phyloP scores from a whole-genome alignment of 2,797 vertebrate species.

The Lepus townsendii region DNA sequence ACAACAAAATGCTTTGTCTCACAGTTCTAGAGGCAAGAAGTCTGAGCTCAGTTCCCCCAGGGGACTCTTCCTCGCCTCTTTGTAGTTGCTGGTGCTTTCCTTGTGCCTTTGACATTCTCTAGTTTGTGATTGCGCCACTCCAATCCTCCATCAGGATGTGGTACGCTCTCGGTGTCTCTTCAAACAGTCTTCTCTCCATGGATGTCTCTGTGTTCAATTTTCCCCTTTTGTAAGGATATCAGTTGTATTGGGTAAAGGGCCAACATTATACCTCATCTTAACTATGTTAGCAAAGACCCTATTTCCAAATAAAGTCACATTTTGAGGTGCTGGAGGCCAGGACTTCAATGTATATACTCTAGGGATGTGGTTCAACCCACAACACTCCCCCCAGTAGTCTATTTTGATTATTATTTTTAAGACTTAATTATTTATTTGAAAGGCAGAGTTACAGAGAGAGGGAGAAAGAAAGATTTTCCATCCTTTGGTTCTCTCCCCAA shows the following conservation, averaged over 20 bases:
- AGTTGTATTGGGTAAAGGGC: not conserved
- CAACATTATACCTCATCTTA: not conserved
- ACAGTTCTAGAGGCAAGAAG: not conserved
- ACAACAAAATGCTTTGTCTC: not conserved
- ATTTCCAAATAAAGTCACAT: not conserved
- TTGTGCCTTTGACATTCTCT: not conserved
- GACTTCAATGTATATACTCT: not conserved
- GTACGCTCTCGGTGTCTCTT: not conserved
- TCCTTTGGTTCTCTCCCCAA: no score
- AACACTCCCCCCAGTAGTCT: not conserved
- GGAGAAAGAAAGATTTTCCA: no score
- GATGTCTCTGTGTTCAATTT: not conserved
- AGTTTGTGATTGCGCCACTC: no score
- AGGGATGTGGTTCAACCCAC: not conserved
- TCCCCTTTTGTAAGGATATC: not conserved
- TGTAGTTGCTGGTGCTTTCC: not conserved
- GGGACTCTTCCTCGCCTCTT: not conserved
- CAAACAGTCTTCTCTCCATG: not conserved
- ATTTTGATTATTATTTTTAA: not conserved
- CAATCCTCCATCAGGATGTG: not conserved
- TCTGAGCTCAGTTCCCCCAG: not conserved
- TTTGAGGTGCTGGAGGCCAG: not conserved
- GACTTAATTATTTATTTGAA: no score
- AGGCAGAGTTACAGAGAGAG: no score
- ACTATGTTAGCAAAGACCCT: not conserved